A percentile compares a stretch with the other conserved stretches of the same genome.
These are phyloP conservation scores for Bufo gargarizans DNA, from an alignment of 2,113 vertebrate species.

Conservation along the genomic window DNA sequence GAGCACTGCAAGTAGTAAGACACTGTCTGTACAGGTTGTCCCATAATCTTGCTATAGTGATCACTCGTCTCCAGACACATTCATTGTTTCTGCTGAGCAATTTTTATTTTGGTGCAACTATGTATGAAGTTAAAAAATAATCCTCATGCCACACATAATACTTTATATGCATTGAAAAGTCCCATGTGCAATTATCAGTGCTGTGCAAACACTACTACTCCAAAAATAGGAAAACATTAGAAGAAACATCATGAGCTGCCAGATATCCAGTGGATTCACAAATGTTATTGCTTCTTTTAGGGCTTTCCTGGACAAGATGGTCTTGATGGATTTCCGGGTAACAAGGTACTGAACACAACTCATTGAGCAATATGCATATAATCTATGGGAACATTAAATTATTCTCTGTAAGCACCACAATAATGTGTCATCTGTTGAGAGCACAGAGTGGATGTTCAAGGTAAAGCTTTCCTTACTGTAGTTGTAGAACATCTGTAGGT, in stretches of 20 bases:
- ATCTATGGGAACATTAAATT: background rate
- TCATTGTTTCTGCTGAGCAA: too few relatives aligned
- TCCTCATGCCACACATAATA: background rate
- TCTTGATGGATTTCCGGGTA: conserved; percentile 74
- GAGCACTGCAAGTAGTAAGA: too few relatives aligned
- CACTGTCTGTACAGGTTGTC: too few relatives aligned
- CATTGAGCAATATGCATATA: background rate
- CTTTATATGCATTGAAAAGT: background rate
- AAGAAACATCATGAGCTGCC: background rate
- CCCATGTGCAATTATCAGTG: background rate
- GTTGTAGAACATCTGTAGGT: too few relatives aligned
- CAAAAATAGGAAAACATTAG: background rate
- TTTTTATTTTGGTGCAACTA: too few relatives aligned
- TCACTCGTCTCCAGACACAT: too few relatives aligned
- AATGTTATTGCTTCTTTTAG: conserved; percentile 70
- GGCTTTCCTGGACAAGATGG: conserved; percentile 83
- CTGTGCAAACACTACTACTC: background rate
- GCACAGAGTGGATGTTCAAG: too few relatives aligned
- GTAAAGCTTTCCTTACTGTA: too few relatives aligned
- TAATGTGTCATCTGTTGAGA: background rate
- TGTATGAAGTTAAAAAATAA: background rate
- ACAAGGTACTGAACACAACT: conserved; percentile 71
- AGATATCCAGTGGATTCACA: background rate
- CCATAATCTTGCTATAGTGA: too few relatives aligned
- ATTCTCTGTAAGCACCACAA: background rate